Conservation (phyloP, 2,797 vertebrate genomes). For the Coregonus sp. region DNA sequence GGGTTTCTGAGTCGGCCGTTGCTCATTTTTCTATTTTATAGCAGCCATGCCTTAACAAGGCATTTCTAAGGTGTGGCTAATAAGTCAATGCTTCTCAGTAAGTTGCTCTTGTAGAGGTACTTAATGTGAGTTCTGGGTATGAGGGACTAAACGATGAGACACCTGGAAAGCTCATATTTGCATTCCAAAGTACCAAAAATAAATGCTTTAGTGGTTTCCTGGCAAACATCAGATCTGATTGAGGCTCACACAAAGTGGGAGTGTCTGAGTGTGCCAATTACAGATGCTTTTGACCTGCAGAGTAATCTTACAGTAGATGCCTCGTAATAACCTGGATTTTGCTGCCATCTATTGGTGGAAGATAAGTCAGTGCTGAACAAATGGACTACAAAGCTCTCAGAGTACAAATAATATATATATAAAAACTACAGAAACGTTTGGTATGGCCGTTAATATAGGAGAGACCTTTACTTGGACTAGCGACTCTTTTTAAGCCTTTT, state of each 20-base stretch:
- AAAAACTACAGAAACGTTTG: neutral
- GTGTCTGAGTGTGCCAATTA: slow-evolving; percentile 18
- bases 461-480: too few species aligned
- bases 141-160: neutral
- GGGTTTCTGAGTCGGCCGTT: slow-evolving; percentile 36
- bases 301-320: neutral
- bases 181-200: slow-evolving; percentile 12
- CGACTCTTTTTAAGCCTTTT: too few species aligned
- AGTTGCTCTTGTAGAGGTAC: slow-evolving; percentile 7
- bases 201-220: slow-evolving; percentile 2
- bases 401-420: slow-evolving; percentile 17
- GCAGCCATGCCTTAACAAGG: slow-evolving; percentile 4
- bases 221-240: slow-evolving; percentile 7
- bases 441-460: neutral
- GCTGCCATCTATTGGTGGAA: slow-evolving; percentile 72
- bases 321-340: slow-evolving; percentile 55
- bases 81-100: slow-evolving; percentile 5
- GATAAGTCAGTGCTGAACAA: neutral
- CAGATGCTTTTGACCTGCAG: slow-evolving; percentile 29
- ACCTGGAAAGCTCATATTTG: neutral
- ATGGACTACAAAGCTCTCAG: neutral
- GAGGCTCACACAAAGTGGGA: slow-evolving; percentile 2
- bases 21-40: slow-evolving; percentile 31
- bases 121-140: neutral
- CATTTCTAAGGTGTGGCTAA: slow-evolving; percentile 23